Evolutionary conservation across 2,797 vertebrate genomes (phyloP).

Genomic region (Rallus crepitans): DNA sequence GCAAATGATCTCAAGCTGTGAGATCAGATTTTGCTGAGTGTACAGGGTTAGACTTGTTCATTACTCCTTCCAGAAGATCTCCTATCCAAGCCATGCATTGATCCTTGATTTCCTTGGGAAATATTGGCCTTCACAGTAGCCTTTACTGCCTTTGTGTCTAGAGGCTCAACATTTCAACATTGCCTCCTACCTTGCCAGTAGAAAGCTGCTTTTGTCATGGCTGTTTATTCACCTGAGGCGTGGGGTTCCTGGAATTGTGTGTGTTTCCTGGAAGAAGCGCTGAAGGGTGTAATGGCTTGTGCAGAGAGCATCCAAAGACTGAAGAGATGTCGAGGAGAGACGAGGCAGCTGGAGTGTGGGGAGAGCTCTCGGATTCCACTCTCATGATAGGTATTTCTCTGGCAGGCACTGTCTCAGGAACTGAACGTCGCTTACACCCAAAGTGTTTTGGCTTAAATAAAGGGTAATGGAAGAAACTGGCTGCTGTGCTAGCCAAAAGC

Average conservation of each 20-base stretch:
- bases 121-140: background rate
- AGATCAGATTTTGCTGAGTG: slow-evolving; percentile 66
- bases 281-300: slow-evolving; percentile 2
- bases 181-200: background rate
- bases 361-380: background rate
- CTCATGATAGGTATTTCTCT: background rate
- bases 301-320: background rate
- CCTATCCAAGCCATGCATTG: background rate
- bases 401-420: background rate
- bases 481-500: background rate
- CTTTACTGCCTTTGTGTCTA: background rate
- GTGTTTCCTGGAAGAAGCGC: slow-evolving; percentile 30
- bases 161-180: background rate
- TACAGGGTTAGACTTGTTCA: background rate
- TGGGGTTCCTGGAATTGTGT: slow-evolving; percentile 55
- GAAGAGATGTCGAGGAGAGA: background rate
- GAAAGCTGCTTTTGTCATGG: background rate
- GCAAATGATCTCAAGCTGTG: slow-evolving; percentile 56
- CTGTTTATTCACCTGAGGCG: slow-evolving; percentile 4
- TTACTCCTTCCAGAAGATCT: slow-evolving; percentile 27
- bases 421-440: background rate
- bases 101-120: slow-evolving; percentile 31
- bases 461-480: background rate
- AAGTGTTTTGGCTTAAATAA: slow-evolving; percentile 1
- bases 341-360: background rate